A percentile compares a stretch with the other conserved stretches of the same genome.
Evolutionary conservation across 1,140 invertebrate species (phyloP).

Genomic region (Hyles euphorbiae): DNA sequence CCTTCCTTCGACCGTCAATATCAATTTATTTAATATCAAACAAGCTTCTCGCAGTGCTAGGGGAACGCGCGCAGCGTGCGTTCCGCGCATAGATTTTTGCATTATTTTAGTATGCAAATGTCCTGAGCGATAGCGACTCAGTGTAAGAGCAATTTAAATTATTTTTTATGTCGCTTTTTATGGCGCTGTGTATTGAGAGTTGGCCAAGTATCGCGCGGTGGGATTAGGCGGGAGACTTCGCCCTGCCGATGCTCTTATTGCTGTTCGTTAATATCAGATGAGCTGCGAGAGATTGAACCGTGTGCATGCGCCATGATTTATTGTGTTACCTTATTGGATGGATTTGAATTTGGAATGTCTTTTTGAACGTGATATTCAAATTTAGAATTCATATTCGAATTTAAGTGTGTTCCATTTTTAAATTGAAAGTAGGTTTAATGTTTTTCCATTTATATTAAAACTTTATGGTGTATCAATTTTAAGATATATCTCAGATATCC

Average conservation of each 20-base stretch:
- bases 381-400: too few relatives aligned
- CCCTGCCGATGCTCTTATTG: not conserved
- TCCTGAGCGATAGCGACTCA: conserved; percentile 57
- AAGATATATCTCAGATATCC: too few relatives aligned
- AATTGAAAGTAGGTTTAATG: too few relatives aligned
- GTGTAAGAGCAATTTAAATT: conserved; percentile 73
- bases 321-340: too few relatives aligned
- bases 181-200: conserved; percentile 58
- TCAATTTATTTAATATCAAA: not conserved
- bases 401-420: too few relatives aligned
- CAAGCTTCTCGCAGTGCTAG: conserved; percentile 27
- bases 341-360: too few relatives aligned
- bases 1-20: too few relatives aligned
- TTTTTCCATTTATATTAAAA: too few relatives aligned
- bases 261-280: conserved; percentile 40
- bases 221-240: conserved; percentile 26
- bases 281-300: conserved; percentile 5
- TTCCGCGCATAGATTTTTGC: conserved; percentile 69
- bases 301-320: too few relatives aligned
- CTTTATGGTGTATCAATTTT: too few relatives aligned
- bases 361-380: too few relatives aligned
- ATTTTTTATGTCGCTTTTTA: conserved; percentile 68
- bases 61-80: conserved; percentile 44
- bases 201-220: conserved; percentile 40
- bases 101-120: conserved; percentile 73